Evolutionary conservation across 2,113 vertebrate species (phyloP).

Genomic region (Macroglossus sobrinus): DNA sequence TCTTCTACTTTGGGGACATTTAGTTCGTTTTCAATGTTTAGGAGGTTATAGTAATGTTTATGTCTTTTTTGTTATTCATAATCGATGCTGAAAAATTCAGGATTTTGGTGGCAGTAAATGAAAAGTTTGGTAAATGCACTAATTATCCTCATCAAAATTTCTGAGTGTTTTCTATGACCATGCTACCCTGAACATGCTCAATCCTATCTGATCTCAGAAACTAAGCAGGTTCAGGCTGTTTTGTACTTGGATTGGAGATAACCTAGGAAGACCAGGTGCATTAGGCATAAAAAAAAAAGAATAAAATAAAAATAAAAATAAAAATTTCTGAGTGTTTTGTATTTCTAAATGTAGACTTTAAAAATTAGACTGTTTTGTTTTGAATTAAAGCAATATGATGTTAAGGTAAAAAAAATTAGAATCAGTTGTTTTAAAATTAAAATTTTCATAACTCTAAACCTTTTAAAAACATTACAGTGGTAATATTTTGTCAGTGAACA

Average conservation of each 20-base stretch:
- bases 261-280: no score
- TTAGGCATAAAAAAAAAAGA: no score
- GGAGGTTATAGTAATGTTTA: neutral
- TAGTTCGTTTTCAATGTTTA: neutral
- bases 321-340: neutral
- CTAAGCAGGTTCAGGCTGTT: no score
- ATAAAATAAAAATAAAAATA: neutral
- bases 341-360: conserved; percentile 30
- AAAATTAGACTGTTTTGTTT: neutral
- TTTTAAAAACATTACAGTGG: neutral
- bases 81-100: conserved; percentile 39
- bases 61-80: neutral
- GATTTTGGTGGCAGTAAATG: neutral
- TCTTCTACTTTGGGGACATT: neutral
- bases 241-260: no score
- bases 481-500: conserved; percentile 11
- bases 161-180: neutral
- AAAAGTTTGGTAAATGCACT: conserved; percentile 22
- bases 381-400: conserved; percentile 20
- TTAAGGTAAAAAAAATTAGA: conserved; percentile 28
- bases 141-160: conserved; percentile 22
- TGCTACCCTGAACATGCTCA: no score
- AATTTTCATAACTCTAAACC: neutral
- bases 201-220: no score
- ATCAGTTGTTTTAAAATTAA: conserved; percentile 24